Conservation (phyloP, 2,113 vertebrate genomes). For the Perognathus longimembris region DNA sequence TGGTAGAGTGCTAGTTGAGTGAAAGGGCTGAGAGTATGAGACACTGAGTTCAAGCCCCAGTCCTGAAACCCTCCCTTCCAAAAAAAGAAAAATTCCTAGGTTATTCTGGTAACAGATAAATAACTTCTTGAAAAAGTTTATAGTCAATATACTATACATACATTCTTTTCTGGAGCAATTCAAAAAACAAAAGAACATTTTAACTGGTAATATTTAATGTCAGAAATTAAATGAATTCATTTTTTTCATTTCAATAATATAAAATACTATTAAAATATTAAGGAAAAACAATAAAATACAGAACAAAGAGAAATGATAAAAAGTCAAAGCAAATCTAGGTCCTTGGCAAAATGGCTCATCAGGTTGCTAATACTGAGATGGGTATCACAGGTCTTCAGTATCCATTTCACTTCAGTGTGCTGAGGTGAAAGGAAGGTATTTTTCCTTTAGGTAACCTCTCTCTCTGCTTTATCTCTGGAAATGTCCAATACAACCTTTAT, state of each 20-base stretch:
- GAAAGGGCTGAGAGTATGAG: no score
- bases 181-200: slow-evolving; percentile 5
- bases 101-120: not conserved
- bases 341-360: not conserved
- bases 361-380: not conserved
- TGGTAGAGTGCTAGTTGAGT: no score
- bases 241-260: slow-evolving; percentile 17
- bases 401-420: not conserved
- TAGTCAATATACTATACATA: not conserved
- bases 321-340: not conserved
- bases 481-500: not conserved
- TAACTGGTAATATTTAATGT: slow-evolving; percentile 15
- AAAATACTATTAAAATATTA: not conserved
- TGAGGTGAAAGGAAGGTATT: not conserved
- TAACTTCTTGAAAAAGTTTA: slow-evolving; percentile 9
- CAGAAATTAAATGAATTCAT: slow-evolving; percentile 16
- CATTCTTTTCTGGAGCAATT: slow-evolving; percentile 56
- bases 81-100: no score
- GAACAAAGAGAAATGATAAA: slow-evolving; percentile 30
- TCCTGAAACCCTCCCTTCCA: no score
- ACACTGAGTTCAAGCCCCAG: no score
- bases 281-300: not conserved
- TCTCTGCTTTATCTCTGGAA: slow-evolving; percentile 50
- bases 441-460: not conserved
- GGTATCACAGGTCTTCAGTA: not conserved